Conservation (phyloP, 2,797 vertebrate species). For the Acestrorhynchus altus region DNA sequence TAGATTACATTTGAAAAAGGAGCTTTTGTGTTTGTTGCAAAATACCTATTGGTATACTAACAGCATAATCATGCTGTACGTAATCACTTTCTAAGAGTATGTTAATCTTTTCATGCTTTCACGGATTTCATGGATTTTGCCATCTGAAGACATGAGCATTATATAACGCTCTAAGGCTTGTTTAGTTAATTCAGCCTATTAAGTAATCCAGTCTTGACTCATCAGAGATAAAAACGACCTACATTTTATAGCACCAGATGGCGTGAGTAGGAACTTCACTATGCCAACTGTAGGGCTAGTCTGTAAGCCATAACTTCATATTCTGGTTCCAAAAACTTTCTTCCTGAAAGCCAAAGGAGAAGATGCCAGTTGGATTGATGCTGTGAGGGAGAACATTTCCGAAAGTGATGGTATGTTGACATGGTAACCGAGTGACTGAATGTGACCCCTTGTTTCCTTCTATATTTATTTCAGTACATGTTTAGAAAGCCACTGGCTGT, state of each 20-base stretch:
- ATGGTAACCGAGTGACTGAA: slow-evolving; percentile 51
- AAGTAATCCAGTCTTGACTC: slow-evolving; percentile 47
- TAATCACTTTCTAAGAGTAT: background rate
- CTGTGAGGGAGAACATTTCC: slow-evolving; percentile 31
- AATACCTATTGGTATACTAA: background rate
- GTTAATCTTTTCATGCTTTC: background rate
- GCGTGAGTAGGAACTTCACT: slow-evolving; percentile 42
- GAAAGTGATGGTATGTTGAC: slow-evolving; percentile 27
- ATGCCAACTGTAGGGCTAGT: slow-evolving; percentile 22
- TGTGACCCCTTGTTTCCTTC: slow-evolving; percentile 6
- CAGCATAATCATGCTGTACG: background rate
- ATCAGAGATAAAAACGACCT: slow-evolving; percentile 32
- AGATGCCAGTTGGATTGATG: slow-evolving; percentile 14
- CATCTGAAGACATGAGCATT: slow-evolving; percentile 8
- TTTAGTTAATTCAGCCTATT: slow-evolving; percentile 36
- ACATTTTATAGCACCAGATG: slow-evolving; percentile 52
- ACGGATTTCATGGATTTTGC: background rate
- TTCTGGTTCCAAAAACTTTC: slow-evolving; percentile 39
- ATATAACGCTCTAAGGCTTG: slow-evolving; percentile 21
- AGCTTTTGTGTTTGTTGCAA: slow-evolving; percentile 9
- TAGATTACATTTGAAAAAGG: background rate
- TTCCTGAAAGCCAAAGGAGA: slow-evolving; percentile 27
- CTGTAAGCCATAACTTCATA: slow-evolving; percentile 3
- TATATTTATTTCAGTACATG: background rate
- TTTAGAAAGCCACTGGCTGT: background rate